A percentile compares a stretch with the other conserved stretches of the same genome.
These are phyloP conservation scores for Tyrannus savana DNA, from an alignment of 2,113 vertebrate species.

Conservation along the genomic window DNA sequence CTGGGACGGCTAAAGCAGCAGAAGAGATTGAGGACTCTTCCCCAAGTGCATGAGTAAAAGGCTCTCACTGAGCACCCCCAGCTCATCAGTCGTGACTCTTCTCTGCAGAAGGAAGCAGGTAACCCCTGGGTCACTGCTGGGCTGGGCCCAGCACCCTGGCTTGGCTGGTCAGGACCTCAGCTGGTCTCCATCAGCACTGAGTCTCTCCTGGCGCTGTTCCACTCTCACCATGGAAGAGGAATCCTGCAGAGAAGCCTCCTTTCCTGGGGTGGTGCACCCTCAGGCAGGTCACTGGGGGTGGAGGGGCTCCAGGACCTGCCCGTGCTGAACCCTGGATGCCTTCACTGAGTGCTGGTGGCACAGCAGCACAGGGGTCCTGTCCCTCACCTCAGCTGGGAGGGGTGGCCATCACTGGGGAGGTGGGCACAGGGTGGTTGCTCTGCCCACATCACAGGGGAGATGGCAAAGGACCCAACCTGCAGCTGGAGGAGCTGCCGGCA, in stretches of 20 bases:
- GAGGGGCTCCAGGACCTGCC: not conserved
- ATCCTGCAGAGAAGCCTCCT: not conserved
- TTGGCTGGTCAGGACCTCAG: not conserved
- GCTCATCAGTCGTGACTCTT: not conserved
- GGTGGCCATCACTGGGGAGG: not conserved
- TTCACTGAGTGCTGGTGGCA: not conserved
- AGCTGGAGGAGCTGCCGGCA: not conserved
- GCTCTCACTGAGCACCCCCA: not conserved
- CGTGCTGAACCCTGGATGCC: not conserved
- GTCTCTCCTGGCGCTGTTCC: not conserved
- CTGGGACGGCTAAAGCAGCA: not conserved
- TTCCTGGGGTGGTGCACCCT: not conserved
- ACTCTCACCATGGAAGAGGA: not conserved
- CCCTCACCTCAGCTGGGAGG: not conserved
- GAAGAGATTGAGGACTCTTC: not conserved
- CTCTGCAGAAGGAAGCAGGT: not conserved
- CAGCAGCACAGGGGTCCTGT: fast-evolving
- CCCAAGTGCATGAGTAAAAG: not conserved
- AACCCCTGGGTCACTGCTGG: not conserved
- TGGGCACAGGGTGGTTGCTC: not conserved
- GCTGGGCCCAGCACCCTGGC: not conserved
- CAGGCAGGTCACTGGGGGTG: not conserved
- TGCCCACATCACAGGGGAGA: not conserved
- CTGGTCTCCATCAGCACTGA: not conserved
- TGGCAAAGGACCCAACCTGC: not conserved